Base-by-base conservation (phyloP, 2,113 vertebrate genomes). In the Henicopernis longicauda region DNA sequence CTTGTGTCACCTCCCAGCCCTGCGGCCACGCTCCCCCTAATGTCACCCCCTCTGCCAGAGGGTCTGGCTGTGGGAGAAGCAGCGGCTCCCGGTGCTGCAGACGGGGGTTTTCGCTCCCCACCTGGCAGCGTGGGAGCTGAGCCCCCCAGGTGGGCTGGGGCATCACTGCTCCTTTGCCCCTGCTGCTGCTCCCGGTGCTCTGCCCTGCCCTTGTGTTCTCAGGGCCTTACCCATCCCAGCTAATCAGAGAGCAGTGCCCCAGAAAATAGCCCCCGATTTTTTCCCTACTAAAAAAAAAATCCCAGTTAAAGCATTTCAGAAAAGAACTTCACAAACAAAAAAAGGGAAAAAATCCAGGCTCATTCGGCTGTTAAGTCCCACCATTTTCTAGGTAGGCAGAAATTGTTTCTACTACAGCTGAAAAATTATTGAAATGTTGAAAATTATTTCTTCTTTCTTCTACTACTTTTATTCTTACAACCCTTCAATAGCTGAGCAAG, bases 81-180 rank as follows among this genome's bases (percentile, higher is more conserved):
- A 2, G 32, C 3, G 0, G 2, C 5, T 61, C 11, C 34, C 2
- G 0, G 45, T 26, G 59, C n/a, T 36, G 59, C 32, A 50, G 54
- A 26, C 1, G 11, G 17, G 20, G 11, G 8, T 25, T 86, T 50
- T 23, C 3, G 1, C 25, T 85, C 18, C 65, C 20, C 13, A 44
- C 11, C 3, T 0, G 0, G 61, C 67, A 76, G 32, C 1, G 7
- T 1, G 0, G 59, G 29, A 86, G n/a, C 38, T 71, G 40, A 81
- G 67, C 55, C 40, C 40, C 16, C 10, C 2, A 0, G 15, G 26
- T 29, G 31, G 22, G 12, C 45, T 82, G 36, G 10, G 42, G 54
- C 34, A 42, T 7, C 10, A 5, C 44, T 0, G 2, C 13, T 66
- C n/a, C 16, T n/a, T 54, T 2, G 0, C 26, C 21, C 9, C 34